Base-by-base conservation (phyloP, 23 tunicate genomes). In the Clavelina lepadiformis region DNA sequence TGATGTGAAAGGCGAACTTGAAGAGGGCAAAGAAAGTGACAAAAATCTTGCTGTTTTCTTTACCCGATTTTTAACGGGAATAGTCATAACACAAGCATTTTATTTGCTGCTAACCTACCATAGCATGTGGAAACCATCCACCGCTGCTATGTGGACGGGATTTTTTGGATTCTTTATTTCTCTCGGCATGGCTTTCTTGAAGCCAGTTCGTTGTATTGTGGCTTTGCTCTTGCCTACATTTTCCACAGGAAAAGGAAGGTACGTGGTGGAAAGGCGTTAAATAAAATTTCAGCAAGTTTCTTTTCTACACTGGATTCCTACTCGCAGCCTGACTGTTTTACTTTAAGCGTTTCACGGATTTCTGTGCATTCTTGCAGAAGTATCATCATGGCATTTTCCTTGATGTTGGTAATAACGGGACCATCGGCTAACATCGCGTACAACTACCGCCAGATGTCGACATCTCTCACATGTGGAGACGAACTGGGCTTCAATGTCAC, bases 161-260 rank as follows among this genome's bases (percentile, higher is more conserved):
- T 23, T 72, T 23, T 13, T 68, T 52, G 86, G 96, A 2, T 87
- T 87, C 62, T 35, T 63, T n/a, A 73, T 87, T 13, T 74, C 86
- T 11, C 31, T 60, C 19, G 96, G 82, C 18, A 79, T 87, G 82
- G 86, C 96, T 2, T 87, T 87, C 63, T 87, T 87, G 6, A 34
- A 37, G 44, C 71, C 71, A 26, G 72, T 87, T 3, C 66, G 96
- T 13, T 53, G 80, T 50, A 51, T 87, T 28, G 82, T 73, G 1
- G 49, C 77, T 18, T 61, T 87, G 45, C 20, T 87, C 24, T 20
- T 87, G 22, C 96, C 96, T 19, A 51, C 77, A 13, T 54, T 87
- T 30, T 87, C 87, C 52, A 87, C 96, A n/a, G 31, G 74, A 3
- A 79, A 77, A 75, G 96, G 96, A 38, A 87, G 96, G 96, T 87